phyloP scores from a whole-genome alignment of 2,888 invertebrate species.

The Schrankia costaestrigalis region DNA sequence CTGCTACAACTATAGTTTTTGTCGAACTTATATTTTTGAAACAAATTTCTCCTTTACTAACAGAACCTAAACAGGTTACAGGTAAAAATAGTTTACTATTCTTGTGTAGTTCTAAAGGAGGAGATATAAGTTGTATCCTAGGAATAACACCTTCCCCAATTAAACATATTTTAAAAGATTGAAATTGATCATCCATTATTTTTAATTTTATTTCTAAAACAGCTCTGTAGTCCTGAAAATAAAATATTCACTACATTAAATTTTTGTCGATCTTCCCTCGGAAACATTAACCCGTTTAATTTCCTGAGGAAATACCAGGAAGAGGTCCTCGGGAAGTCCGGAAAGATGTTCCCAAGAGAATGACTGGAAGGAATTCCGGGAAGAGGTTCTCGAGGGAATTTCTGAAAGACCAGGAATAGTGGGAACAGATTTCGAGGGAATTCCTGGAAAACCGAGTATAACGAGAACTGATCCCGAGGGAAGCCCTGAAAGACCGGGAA shows the following conservation, averaged over 20 bases:
- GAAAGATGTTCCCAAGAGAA: too few relatives aligned
- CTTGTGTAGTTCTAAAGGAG: slow-evolving; percentile 46
- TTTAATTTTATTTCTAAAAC: slow-evolving; percentile 68
- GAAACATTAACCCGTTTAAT: too few relatives aligned
- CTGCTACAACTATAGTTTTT: slow-evolving; percentile 45
- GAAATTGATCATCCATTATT: slow-evolving; percentile 58
- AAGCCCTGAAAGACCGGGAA: too few relatives aligned
- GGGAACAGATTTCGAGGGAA: too few relatives aligned
- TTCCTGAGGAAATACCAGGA: too few relatives aligned
- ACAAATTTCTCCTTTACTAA: slow-evolving; percentile 47
- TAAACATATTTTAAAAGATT: slow-evolving; percentile 65
- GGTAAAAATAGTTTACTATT: slow-evolving; percentile 53
- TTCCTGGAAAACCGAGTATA: too few relatives aligned
- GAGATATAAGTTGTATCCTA: slow-evolving; percentile 55
- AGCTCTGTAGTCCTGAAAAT: slow-evolving; percentile 65
- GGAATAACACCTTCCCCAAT: slow-evolving; percentile 73
- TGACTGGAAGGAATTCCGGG: too few relatives aligned
- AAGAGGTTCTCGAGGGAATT: too few relatives aligned
- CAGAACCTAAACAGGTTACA: slow-evolving; percentile 67
- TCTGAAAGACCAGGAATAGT: too few relatives aligned
- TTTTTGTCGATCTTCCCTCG: background rate
- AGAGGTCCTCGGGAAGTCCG: too few relatives aligned
- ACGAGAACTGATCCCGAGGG: too few relatives aligned
- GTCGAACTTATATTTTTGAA: slow-evolving; percentile 63
- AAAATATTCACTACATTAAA: background rate